phyloP scores from a whole-genome alignment of 2,797 vertebrate genomes.

The Tolypeutes matacus region DNA sequence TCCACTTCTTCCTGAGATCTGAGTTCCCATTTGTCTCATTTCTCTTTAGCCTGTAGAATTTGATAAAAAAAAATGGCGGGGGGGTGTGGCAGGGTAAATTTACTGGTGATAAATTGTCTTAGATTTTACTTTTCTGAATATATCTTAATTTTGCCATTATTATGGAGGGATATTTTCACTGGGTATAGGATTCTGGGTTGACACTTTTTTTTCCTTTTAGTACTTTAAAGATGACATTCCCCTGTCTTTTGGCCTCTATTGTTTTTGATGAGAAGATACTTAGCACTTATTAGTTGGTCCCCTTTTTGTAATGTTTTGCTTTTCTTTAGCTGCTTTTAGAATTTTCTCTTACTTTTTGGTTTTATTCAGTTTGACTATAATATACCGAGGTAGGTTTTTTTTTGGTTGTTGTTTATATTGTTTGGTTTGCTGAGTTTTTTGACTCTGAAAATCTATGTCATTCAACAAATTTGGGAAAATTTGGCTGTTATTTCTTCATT shows the following conservation, averaged over 20 bases:
- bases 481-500: slow-evolving; percentile 6
- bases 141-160: slow-evolving; percentile 35
- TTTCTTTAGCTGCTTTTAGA: background rate
- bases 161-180: background rate
- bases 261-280: background rate
- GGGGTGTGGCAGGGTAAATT: background rate
- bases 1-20: slow-evolving; percentile 13
- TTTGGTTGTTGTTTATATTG: slow-evolving; percentile 6
- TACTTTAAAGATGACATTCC: background rate
- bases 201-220: background rate
- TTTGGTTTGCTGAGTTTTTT: slow-evolving; percentile 6
- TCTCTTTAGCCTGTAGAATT: slow-evolving; percentile 12
- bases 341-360: background rate
- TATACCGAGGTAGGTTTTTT: background rate
- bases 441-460: background rate
- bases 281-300: background rate
- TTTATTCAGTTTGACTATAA: background rate
- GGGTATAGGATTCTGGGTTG: background rate
- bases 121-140: slow-evolving; percentile 23
- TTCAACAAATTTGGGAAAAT: slow-evolving; percentile 37
- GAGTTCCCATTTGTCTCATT: background rate
- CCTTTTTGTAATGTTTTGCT: background rate
- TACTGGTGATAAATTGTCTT: background rate
- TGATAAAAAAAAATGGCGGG: background rate
- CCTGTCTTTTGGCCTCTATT: background rate